phyloP scores from a whole-genome alignment of 92 coral and sea anemone genomes.

The Actinostola sp. region DNA sequence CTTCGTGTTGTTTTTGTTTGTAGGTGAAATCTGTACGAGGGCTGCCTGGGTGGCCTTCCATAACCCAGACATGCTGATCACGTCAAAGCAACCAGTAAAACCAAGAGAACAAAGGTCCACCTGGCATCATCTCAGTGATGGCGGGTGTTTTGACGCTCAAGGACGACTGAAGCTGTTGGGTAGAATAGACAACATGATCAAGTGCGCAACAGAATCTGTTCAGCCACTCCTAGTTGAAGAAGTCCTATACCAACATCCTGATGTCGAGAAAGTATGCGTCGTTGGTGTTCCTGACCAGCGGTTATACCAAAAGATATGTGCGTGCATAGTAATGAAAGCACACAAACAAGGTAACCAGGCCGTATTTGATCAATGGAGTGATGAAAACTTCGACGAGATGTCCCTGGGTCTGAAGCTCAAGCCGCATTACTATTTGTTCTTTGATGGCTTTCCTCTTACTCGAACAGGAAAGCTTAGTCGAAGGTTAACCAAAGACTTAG shows the following conservation, averaged over 20 bases:
- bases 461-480: constrained; percentile 37
- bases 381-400: constrained; percentile 10
- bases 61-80: neutral
- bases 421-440: constrained; percentile 31
- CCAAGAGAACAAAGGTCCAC: neutral
- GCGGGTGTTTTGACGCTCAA: neutral
- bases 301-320: constrained; percentile 43
- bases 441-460: constrained; percentile 31
- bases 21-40: neutral
- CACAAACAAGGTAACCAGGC: constrained; percentile 9
- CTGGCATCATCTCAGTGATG: neutral
- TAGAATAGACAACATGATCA: constrained; percentile 35
- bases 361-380: constrained; percentile 33
- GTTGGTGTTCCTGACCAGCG: constrained; percentile 60
- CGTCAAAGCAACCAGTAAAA: no score
- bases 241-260: constrained; percentile 30
- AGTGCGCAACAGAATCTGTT: constrained; percentile 15
- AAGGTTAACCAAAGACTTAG: constrained; percentile 29
- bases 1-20: neutral
- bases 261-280: constrained; percentile 30
- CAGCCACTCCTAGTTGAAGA: constrained; percentile 37
- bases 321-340: constrained; percentile 44
- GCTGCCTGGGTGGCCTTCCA: neutral
- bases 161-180: constrained; percentile 35
- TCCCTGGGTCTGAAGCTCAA: constrained; percentile 31